A percentile compares a stretch with the other conserved stretches of the same genome.
Conservation (phyloP, 2,797 vertebrate species). For the Coilia nasus region DNA sequence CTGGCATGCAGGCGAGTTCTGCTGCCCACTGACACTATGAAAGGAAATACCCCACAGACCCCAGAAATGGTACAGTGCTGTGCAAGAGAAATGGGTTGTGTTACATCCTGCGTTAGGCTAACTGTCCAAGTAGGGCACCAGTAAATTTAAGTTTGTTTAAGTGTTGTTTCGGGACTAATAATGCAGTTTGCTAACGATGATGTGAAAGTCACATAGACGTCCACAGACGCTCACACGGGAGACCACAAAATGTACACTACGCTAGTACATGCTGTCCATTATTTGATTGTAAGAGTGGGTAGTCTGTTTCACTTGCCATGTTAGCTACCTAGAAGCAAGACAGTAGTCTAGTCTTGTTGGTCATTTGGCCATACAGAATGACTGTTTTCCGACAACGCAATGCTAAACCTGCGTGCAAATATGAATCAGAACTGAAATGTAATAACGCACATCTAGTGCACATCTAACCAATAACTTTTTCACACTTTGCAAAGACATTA, state of each 20-base stretch:
- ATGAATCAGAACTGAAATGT: neutral
- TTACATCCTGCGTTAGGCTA: neutral
- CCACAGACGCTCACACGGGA: too few relatives aligned
- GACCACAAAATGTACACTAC: neutral
- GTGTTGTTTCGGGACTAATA: neutral
- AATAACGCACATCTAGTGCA: neutral
- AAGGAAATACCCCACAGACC: constrained; percentile 24
- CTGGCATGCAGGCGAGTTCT: neutral
- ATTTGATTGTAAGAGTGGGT: too few relatives aligned
- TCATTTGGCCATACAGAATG: neutral
- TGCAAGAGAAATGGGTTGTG: neutral
- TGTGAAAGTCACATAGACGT: too few relatives aligned
- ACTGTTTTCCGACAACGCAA: neutral
- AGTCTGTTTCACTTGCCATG: neutral
- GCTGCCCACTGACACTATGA: constrained; percentile 34
- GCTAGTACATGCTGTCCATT: too few relatives aligned
- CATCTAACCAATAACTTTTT: neutral
- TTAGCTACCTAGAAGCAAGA: neutral
- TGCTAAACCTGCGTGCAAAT: neutral
- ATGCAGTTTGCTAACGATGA: neutral
- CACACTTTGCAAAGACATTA: too few relatives aligned
- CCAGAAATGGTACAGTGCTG: constrained; percentile 22
- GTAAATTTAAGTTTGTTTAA: neutral
- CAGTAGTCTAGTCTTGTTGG: neutral
- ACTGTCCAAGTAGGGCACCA: neutral